These are phyloP conservation scores for Microctenopoma steveboyesi DNA, from an alignment of 2,797 vertebrate genomes.

Conservation along the genomic window DNA sequence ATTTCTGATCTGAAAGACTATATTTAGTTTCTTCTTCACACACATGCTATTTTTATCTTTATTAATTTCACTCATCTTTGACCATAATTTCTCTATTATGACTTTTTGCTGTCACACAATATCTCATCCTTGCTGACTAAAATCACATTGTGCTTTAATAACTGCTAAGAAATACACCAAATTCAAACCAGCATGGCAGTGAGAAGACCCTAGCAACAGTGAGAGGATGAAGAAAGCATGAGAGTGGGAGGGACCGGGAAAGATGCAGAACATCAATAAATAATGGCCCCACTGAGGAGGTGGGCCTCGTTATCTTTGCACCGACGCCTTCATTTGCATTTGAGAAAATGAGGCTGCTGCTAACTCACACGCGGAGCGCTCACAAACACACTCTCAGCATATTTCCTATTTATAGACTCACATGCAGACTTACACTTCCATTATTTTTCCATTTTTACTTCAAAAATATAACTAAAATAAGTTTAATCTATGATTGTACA, in stretches of 20 bases:
- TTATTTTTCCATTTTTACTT: constrained; percentile 50
- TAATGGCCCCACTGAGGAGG: constrained; percentile 87
- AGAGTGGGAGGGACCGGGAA: constrained; percentile 73
- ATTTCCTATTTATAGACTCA: constrained; percentile 75
- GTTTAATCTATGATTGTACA: constrained; percentile 21
- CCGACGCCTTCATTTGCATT: constrained; percentile 86
- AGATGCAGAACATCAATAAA: constrained; percentile 89
- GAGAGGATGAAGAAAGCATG: constrained; percentile 79
- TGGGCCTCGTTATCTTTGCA: constrained; percentile 85
- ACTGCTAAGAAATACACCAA: constrained; percentile 63
- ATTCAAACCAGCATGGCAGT: constrained; percentile 66
- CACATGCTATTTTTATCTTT: constrained; percentile 8
- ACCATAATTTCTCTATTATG: background rate
- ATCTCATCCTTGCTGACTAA: constrained; percentile 49
- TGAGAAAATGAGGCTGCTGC: constrained; percentile 80
- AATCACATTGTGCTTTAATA: constrained; percentile 66
- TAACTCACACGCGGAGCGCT: constrained; percentile 34
- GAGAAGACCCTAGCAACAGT: constrained; percentile 86
- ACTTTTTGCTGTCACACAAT: constrained; percentile 17
- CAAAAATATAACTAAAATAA: constrained; percentile 31
- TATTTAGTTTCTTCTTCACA: constrained; percentile 45
- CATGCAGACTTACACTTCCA: constrained; percentile 53
- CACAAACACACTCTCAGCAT: constrained; percentile 45
- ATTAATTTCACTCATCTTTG: constrained; percentile 34
- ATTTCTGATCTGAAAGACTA: constrained; percentile 39